Conservation (phyloP, 2,888 invertebrate species). For the Esperia sulphurella region DNA sequence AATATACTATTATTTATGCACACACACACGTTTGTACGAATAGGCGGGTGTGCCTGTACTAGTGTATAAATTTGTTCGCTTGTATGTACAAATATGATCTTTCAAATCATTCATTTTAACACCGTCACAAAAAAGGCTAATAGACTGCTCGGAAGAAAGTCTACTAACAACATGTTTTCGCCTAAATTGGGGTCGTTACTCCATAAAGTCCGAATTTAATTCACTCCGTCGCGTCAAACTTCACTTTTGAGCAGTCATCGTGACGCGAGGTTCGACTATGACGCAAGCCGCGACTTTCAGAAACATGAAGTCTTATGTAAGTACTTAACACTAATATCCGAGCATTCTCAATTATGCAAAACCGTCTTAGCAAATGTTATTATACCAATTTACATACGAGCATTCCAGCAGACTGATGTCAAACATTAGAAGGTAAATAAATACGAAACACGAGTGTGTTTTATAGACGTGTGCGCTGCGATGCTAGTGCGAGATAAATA, state of each 20-base stretch:
- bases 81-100: too few species aligned
- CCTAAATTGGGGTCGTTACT: neutral
- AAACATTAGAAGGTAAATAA: constrained; percentile 44
- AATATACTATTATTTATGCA: too few species aligned
- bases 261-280: neutral
- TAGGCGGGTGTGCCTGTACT: too few species aligned
- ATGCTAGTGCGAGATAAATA: too few species aligned
- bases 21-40: too few species aligned
- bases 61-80: too few species aligned
- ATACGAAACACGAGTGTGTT: constrained; percentile 9
- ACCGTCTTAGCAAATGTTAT: constrained; percentile 48
- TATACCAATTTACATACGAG: constrained; percentile 49
- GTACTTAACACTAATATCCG: constrained; percentile 4
- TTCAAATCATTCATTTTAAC: too few species aligned
- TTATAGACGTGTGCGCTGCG: neutral
- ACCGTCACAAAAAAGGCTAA: too few species aligned
- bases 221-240: neutral
- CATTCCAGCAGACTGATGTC: constrained; percentile 40
- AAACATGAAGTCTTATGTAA: neutral
- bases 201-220: neutral
- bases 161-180: too few species aligned
- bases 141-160: too few species aligned
- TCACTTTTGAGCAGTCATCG: neutral
- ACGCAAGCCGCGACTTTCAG: neutral
- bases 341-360: constrained; percentile 35